Conservation (phyloP, 2,888 invertebrate species). For the Priocnemis perturbator region DNA sequence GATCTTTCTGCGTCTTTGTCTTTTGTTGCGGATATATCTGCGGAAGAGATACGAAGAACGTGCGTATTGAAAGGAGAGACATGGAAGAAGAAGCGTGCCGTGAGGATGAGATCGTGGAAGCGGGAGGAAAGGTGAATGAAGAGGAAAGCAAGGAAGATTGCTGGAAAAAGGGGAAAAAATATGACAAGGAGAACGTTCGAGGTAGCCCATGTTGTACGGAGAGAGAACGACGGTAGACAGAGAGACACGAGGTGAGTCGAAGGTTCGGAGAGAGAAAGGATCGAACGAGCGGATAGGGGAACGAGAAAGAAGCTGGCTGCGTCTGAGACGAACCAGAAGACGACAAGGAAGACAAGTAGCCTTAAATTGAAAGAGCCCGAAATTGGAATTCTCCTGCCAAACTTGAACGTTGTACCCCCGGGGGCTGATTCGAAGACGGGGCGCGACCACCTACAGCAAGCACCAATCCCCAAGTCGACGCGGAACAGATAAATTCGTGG, state of each 20-base stretch:
- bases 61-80: neutral
- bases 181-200: neutral
- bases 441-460: conserved; percentile 13
- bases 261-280: neutral
- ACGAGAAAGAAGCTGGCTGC: neutral
- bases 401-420: conserved; percentile 54
- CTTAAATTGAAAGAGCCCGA: conserved; percentile 70
- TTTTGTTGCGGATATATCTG: neutral
- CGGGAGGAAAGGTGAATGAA: too few relatives aligned
- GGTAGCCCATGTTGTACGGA: neutral
- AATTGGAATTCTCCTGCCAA: conserved; percentile 71
- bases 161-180: conserved; percentile 20
- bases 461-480: conserved; percentile 1
- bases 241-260: conserved; percentile 18
- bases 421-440: conserved; percentile 51
- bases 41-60: too few relatives aligned
- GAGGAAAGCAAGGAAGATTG: neutral
- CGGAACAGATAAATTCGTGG: conserved; percentile 53
- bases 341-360: conserved; percentile 65
- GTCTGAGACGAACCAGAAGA: conserved; percentile 43
- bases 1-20: neutral
- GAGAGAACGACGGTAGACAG: conserved; percentile 28
- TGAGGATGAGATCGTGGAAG: neutral
- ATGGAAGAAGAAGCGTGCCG: conserved; percentile 20
- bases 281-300: conserved; percentile 28